Percentiles rank a stretch among this genome's conserved stretches.
Conservation (phyloP, 92 coral and sea anemone species). For the Porites evermanni region DNA sequence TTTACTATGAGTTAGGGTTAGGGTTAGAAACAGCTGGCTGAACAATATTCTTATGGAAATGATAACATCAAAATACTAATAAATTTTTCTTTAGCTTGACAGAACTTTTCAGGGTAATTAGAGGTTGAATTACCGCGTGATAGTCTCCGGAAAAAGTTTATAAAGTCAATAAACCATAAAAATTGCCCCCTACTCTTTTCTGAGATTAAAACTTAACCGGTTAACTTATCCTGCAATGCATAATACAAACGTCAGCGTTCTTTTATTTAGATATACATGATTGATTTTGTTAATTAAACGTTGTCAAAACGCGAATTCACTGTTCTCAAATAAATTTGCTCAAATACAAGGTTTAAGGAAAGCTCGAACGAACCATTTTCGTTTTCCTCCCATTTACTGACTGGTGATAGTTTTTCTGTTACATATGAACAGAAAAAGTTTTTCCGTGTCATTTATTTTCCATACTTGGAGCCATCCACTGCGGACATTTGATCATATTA, state of each 20-base stretch:
- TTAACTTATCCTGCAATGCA: neutral
- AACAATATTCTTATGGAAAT: too few species aligned
- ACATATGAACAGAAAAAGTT: too few species aligned
- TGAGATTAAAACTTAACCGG: neutral
- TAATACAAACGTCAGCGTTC: neutral
- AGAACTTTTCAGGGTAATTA: neutral
- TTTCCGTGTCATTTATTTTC: too few species aligned
- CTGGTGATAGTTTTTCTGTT: too few species aligned
- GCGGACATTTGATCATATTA: too few species aligned
- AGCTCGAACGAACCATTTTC: neutral
- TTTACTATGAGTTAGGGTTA: too few species aligned
- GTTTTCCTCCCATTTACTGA: neutral
- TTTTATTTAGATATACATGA: neutral
- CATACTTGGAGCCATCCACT: too few species aligned
- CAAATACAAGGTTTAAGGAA: neutral
- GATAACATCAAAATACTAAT: too few species aligned
- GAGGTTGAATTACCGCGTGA: neutral
- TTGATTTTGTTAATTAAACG: slow-evolving; percentile 24
- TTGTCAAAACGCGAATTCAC: neutral
- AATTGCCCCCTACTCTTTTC: neutral
- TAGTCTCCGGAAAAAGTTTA: neutral
- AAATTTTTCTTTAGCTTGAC: neutral
- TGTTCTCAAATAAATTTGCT: neutral
- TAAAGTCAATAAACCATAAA: neutral
- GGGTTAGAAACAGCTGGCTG: too few species aligned